Base-by-base conservation (phyloP, 2,113 vertebrate species). In the Caranx ignobilis region DNA sequence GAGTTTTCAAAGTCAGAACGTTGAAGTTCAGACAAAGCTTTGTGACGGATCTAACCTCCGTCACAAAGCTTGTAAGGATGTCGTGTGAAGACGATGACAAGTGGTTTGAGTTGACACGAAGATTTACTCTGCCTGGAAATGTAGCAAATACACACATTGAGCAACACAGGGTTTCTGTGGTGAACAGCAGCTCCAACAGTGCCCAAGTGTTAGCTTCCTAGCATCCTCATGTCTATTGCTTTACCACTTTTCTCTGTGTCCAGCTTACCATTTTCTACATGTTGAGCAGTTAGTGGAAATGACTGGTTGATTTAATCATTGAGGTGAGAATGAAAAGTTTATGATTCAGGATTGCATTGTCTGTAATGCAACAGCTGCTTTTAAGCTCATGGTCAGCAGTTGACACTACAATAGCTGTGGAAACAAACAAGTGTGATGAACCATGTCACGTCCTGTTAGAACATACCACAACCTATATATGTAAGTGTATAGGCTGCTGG, bases 381-480 rank as follows among this genome's bases (percentile, higher is more conserved):
- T 16, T 47, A 5, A 37, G 37, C 37, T 37, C 2, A 41, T 2
- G 10, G 39, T 41, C 39, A 41, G 39, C 39, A 41, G 39, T 41
- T 6, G 50, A 52, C 50, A 10, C 50, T 52, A 8, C 1, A 26
- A 26, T 26, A 19, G n/a, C n/a, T 26, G 2, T 54, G 52, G 52
- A 50, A 63, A 26, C n/a, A 52, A 59, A n/a, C 0, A 60, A 61
- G 13, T 6, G 8, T 37, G 34, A 77, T 1, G 4, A 39, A 39
- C 31, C 34, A n/a, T 21, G 34, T 59, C 13, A 65, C 43, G 61
- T 82, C 52, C 54, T 82, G 68, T 54, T n/a, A 16, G 18, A 16
- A 11, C 50, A 31, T 5, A 6, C 32, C 13, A 41, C 21, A 7
- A 13, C 35, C 18, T 26, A 16, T 6, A 12, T n/a, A 41, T 26